Evolutionary conservation across 2,888 invertebrate genomes (phyloP).

Genomic region (Lycia hirtaria): DNA sequence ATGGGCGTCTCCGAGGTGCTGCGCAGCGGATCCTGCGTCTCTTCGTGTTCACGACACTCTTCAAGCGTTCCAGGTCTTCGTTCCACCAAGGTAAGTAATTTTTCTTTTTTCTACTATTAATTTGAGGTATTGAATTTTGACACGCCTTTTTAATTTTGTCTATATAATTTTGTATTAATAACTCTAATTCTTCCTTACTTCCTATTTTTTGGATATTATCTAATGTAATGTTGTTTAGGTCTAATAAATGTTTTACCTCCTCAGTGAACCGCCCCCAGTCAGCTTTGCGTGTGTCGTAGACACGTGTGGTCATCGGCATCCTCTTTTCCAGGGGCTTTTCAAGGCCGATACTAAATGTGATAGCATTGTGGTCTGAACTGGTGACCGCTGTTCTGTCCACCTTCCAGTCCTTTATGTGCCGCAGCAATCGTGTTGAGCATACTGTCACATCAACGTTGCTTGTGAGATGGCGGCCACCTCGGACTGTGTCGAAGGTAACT

Average conservation of each 20-base stretch:
- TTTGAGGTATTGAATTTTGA: background rate
- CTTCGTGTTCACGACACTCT: background rate
- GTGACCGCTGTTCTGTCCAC: background rate
- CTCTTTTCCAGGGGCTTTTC: background rate
- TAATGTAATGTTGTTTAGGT: background rate
- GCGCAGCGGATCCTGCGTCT: background rate
- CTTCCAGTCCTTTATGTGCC: background rate
- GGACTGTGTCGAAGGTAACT: background rate
- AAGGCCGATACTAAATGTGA: background rate
- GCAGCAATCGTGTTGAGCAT: background rate
- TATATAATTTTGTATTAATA: too few relatives aligned
- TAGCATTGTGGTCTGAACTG: constrained; percentile 4
- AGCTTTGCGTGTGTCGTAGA: background rate
- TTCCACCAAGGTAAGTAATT: too few relatives aligned
- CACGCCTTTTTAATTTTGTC: too few relatives aligned
- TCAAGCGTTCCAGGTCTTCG: background rate
- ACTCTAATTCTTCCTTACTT: background rate
- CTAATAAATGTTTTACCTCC: background rate
- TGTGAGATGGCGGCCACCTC: too few relatives aligned
- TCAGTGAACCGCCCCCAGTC: background rate
- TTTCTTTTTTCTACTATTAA: background rate
- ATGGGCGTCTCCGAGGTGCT: background rate
- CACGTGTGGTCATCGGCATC: background rate
- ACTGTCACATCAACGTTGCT: too few relatives aligned
- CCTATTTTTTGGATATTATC: background rate